These are phyloP conservation scores for Patella depressa DNA, from an alignment of 2,888 invertebrate genomes.

Conservation along the genomic window DNA sequence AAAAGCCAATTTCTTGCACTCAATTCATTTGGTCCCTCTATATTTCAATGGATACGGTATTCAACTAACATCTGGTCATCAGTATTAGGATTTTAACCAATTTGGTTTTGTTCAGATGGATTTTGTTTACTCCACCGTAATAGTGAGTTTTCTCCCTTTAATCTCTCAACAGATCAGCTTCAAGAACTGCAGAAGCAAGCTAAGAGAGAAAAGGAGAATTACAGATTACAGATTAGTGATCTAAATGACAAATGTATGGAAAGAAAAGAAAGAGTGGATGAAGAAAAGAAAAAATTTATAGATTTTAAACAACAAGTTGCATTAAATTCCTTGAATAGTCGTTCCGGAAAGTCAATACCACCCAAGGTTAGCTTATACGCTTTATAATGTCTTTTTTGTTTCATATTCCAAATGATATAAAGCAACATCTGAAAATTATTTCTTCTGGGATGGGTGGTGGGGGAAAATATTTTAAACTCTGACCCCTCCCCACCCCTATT, in stretches of 20 bases:
- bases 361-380: constrained; percentile 50
- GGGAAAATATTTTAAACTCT: too few species aligned
- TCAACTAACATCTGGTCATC: too few species aligned
- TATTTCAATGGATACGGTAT: too few species aligned
- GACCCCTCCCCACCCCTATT: too few species aligned
- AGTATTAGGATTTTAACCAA: background rate
- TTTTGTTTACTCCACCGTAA: background rate
- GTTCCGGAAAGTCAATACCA: constrained; percentile 68
- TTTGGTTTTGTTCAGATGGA: background rate
- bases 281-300: constrained; percentile 65
- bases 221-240: constrained; percentile 63
- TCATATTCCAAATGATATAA: too few species aligned
- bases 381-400: too few species aligned
- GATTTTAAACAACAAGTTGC: constrained; percentile 69
- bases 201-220: constrained; percentile 54
- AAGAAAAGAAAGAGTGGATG: constrained; percentile 64
- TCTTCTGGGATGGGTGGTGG: too few species aligned
- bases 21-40: too few species aligned
- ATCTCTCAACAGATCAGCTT: constrained; percentile 59
- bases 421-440: too few species aligned
- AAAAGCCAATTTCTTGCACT: too few species aligned
- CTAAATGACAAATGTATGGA: constrained; percentile 64
- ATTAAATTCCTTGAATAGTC: constrained; percentile 64
- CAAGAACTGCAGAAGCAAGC: constrained; percentile 67
- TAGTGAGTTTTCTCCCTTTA: background rate